Evolutionary conservation across 2,113 vertebrate genomes (phyloP).

Genomic region (Gallinago undulata): DNA sequence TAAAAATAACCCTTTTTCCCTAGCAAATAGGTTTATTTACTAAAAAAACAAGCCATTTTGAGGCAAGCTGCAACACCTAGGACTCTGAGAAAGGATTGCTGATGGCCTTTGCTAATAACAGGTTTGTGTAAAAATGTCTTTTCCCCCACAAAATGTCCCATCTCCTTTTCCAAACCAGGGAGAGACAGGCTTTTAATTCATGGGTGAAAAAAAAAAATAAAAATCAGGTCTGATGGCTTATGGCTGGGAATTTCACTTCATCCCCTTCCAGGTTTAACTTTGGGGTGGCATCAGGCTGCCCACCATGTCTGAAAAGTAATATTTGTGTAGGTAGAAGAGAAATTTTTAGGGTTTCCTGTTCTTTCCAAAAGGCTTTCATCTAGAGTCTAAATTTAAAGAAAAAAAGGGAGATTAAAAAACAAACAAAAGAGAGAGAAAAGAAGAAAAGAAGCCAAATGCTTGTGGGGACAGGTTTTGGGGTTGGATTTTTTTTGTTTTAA

Average conservation of each 20-base stretch:
- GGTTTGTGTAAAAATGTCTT: conserved; percentile 9
- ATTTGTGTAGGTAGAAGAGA: conserved; percentile 29
- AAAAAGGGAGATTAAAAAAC: background rate
- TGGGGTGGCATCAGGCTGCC: conserved; percentile 49
- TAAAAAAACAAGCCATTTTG: background rate
- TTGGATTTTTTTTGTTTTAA: background rate
- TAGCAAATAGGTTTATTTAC: conserved; percentile 15
- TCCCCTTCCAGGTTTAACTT: conserved; percentile 50
- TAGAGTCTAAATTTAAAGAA: conserved; percentile 11
- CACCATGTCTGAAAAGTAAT: background rate
- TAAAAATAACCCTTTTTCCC: conserved; percentile 37
- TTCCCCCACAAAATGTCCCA: conserved; percentile 50
- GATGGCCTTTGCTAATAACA: conserved; percentile 18
- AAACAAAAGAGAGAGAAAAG: background rate
- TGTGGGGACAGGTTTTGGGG: background rate
- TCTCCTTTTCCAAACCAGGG: conserved; percentile 54
- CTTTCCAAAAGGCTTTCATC: conserved; percentile 39
- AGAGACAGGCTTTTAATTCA: conserved; percentile 62
- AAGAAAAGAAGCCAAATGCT: conserved; percentile 3
- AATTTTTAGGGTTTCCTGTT: conserved; percentile 49
- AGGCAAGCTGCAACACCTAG: background rate
- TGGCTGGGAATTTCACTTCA: conserved; percentile 44
- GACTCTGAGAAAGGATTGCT: background rate
- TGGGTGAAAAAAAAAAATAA: background rate
- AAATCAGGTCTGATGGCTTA: background rate